Evolutionary conservation across 2,113 vertebrate species (phyloP), one percentile per base, ranked within the genome.

Genomic region (Dipodomys stephensi): DNA sequence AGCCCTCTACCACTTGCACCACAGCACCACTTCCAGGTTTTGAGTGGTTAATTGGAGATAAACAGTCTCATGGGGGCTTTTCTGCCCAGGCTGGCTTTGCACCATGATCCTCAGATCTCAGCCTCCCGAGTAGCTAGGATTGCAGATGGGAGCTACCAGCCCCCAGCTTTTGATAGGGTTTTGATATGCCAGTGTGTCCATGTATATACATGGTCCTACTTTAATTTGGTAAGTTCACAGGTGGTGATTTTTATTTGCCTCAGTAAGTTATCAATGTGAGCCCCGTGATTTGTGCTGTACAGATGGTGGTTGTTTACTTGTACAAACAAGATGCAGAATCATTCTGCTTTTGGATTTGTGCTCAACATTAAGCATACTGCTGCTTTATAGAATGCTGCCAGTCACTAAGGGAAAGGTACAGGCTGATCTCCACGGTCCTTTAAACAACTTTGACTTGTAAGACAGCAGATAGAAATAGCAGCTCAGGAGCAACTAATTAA

Each of bases 391-490:
- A 87, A 76, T 46, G 35, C 23, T 11, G 49, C 2, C 10, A 76
- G 73, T 76, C 39, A 30, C 8, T 46, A 18, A 87, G 39, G 11
- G 39, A 13, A 76, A 76, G 39, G 11, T 27, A 46, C 62, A 64
- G 35, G 18, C 32, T 74, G n/a, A 39, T 86, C 53, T 44, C 71
- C 20, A 44, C 4, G 30, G 25, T 78, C 6, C 30, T 71, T 92
- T 93, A 44, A 94, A 53, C 8, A 49, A 49, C 49, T 65, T 71
- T 86, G 32, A 89, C 16, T n/a, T 68, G 10, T 73, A 87, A 78
- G 32, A 46, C 68, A 82, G 32, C 30, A 87, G 65, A 81, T 35
- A 81, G 11, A 93, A 90, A 83, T 73, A 68, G 69, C 78, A 73
- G 22, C 13, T 91, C 32, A 62, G 53, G 35, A 67, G 27, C n/a